Evolutionary conservation across 2,113 vertebrate species (phyloP).

Genomic region (Prunella fulvescens): DNA sequence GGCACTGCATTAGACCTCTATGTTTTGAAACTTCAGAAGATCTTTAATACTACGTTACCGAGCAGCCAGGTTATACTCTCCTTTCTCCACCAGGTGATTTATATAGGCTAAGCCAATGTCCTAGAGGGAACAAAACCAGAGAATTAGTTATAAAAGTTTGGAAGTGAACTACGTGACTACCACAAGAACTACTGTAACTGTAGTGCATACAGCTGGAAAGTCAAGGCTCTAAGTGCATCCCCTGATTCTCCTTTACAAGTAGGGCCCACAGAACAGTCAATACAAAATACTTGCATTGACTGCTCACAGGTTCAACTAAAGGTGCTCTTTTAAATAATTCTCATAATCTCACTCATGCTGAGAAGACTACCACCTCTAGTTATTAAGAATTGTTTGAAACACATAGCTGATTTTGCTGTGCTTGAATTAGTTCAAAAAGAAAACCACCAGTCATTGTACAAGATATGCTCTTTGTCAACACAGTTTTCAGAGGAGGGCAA

Average conservation of each 20-base stretch:
- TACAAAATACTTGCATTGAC: background rate
- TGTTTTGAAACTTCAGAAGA: background rate
- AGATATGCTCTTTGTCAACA: background rate
- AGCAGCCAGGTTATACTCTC: constrained; percentile 89
- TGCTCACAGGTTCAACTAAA: background rate
- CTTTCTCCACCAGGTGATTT: constrained; percentile 89
- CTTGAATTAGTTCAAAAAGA: background rate
- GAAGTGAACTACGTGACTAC: background rate
- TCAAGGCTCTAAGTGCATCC: background rate
- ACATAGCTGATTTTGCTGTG: background rate
- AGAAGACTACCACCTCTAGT: background rate
- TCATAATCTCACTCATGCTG: background rate
- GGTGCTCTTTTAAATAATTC: background rate
- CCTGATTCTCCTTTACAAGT: background rate
- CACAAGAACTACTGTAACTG: background rate
- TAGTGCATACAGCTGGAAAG: background rate
- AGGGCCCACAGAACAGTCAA: background rate
- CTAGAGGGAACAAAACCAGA: constrained; percentile 58
- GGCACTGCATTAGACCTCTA: background rate
- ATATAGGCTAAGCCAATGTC: constrained; percentile 95
- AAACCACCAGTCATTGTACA: background rate
- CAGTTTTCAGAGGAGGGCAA: background rate
- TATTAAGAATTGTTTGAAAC: background rate
- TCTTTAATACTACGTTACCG: constrained; percentile 74
- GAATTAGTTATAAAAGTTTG: background rate